Conservation (phyloP, 2,888 invertebrate genomes). For the Cyrtodaria siliqua region DNA sequence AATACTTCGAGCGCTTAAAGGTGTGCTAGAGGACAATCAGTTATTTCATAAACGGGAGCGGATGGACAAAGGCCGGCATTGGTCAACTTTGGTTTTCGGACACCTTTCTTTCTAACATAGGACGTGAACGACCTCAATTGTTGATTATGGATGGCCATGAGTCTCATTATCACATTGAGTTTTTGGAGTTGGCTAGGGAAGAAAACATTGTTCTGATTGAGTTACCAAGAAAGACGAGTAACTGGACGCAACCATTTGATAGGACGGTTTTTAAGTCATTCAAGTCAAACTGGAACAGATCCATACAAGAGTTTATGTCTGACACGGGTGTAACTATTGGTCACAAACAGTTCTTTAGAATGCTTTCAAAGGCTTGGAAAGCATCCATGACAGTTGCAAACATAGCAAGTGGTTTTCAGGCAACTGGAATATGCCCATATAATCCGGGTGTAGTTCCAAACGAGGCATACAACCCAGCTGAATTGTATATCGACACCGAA, state of each 20-base stretch:
- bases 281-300: slow-evolving; percentile 34
- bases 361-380: slow-evolving; percentile 45
- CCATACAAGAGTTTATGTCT: slow-evolving; percentile 30
- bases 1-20: slow-evolving; percentile 20
- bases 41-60: too few relatives aligned
- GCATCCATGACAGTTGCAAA: slow-evolving; percentile 18
- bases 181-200: slow-evolving; percentile 10
- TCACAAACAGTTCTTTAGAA: slow-evolving; percentile 34
- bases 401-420: slow-evolving; percentile 29
- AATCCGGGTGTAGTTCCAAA: slow-evolving; percentile 43
- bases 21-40: too few relatives aligned
- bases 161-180: slow-evolving; percentile 27
- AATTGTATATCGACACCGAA: not conserved
- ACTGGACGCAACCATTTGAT: slow-evolving; percentile 56
- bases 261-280: slow-evolving; percentile 52
- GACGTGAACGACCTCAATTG: slow-evolving; percentile 23
- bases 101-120: slow-evolving; percentile 32
- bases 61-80: slow-evolving; percentile 32
- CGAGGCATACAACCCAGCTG: slow-evolving; percentile 10
- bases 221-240: slow-evolving; percentile 41
- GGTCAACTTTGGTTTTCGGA: slow-evolving; percentile 21
- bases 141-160: slow-evolving; percentile 37
- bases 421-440: slow-evolving; percentile 44
- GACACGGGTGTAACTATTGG: slow-evolving; percentile 33
- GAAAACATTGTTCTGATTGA: slow-evolving; percentile 24